A percentile compares a stretch with the other conserved stretches of the same genome.
These are phyloP conservation scores for Colaptes auratus DNA, from an alignment of 2,113 vertebrate species.

Conservation along the genomic window DNA sequence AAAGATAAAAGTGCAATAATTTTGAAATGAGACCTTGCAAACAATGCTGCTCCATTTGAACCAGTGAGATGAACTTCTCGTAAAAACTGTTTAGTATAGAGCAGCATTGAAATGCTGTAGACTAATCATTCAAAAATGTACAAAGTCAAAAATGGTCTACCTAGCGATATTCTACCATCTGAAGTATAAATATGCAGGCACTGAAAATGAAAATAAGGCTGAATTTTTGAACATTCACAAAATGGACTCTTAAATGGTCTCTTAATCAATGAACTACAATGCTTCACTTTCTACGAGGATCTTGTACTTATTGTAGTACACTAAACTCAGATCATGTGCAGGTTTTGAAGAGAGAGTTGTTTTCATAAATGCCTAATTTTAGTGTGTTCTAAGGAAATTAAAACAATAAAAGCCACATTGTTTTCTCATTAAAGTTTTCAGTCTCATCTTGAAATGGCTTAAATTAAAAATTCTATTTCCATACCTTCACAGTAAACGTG, in stretches of 20 bases:
- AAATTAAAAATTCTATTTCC: not conserved
- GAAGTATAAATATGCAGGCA: not conserved
- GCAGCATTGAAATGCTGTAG: conserved; percentile 25
- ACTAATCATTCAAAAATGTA: not conserved
- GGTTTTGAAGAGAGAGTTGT: not conserved
- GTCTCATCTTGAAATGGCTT: not conserved
- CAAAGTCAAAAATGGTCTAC: not conserved
- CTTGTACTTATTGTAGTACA: not conserved
- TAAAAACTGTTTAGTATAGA: conserved; percentile 25
- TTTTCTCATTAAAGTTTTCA: not conserved
- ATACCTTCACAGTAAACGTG: not conserved
- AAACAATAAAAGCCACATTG: not conserved
- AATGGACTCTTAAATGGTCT: not conserved
- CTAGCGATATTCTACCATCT: not conserved
- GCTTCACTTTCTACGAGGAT: not conserved
- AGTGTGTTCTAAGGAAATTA: not conserved
- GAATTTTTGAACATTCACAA: not conserved
- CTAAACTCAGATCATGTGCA: not conserved
- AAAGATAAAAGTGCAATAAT: conserved; percentile 69
- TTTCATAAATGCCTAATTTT: not conserved
- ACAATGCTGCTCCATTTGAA: conserved; percentile 57
- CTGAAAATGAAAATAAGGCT: conserved; percentile 20
- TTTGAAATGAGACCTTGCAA: conserved; percentile 67
- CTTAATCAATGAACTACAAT: not conserved
- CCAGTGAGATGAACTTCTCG: conserved; percentile 49